Base-by-base conservation (phyloP, 2,113 vertebrate species). In the Scopus umbretta region DNA sequence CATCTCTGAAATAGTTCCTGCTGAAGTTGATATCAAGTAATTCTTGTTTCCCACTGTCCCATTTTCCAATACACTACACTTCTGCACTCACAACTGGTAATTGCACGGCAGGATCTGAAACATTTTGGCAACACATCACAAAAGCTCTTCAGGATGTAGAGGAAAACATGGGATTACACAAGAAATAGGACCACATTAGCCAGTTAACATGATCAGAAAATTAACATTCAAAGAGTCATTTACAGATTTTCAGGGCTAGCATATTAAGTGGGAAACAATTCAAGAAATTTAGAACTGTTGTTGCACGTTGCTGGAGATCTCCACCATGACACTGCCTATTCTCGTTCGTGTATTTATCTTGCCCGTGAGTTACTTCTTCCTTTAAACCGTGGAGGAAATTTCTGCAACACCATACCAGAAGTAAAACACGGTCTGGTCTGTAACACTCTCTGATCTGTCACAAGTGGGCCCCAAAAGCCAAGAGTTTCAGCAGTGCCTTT, bases 81-180 rank as follows among this genome's bases (percentile, higher is more conserved):
- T 87, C 72, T 92, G 70, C 86, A 68, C 80, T 85, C 91, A 91
- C 91, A 89, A 53, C 84, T 94, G 70, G 68, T 82, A 96, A 94
- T 49, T 91, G 95, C 88, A 91, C 52, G 0, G 78, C 78, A 96
- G 92, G 81, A 95, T 81, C 80, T 4, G 2, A 93, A 95, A 82
- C 53, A 62, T 82, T 79, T 85, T 96, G 96, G 96, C 96, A 95
- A 50, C 3, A 88, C 71, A 97, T 96, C 92, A 97, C 70, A 96
- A 85, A 61, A 81, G 56, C 87, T 68, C 67, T 75, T 94, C 83
- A 79, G 72, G 65, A 81, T 61, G 85, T 63, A 84, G 56, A 70
- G 94, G 88, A 72, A 95, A 97, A 87, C 78, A 94, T 4, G 49
- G 80, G 86, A 95, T 94, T 97, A 96, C 66, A 61, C 53, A 56